phyloP scores from a whole-genome alignment of 1,140 invertebrate species.

The Diachasma alloeum region DNA sequence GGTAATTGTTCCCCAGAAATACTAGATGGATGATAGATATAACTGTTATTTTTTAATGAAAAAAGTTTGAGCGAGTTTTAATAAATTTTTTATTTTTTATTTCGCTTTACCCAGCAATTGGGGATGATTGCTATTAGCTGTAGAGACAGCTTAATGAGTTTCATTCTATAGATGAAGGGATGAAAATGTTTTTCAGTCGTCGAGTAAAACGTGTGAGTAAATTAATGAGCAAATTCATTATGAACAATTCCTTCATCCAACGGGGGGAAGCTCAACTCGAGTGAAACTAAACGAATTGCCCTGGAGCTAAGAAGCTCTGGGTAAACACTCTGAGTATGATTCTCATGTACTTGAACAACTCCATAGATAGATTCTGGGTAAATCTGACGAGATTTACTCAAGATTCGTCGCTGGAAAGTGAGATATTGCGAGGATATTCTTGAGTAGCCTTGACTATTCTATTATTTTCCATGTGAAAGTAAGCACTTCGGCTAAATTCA shows the following conservation, averaged over 20 bases:
- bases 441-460: too few relatives aligned
- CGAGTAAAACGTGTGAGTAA: constrained; percentile 29
- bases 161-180: not conserved
- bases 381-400: not conserved
- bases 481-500: too few relatives aligned
- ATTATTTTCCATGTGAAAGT: too few relatives aligned
- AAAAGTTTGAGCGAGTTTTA: too few relatives aligned
- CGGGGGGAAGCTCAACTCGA: not conserved
- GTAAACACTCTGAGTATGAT: not conserved
- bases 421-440: too few relatives aligned
- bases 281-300: not conserved
- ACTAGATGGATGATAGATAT: not conserved
- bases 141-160: not conserved
- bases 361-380: not conserved
- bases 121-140: not conserved
- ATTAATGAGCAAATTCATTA: constrained; percentile 46
- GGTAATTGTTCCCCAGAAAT: not conserved
- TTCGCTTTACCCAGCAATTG: too few relatives aligned
- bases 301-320: not conserved
- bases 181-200: too few relatives aligned
- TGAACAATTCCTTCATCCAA: not conserved
- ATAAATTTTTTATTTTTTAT: too few relatives aligned
- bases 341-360: not conserved
- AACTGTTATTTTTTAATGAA: not conserved
- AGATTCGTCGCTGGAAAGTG: not conserved